Evolutionary conservation across 2,888 invertebrate species (phyloP).

Genomic region (Hypercompe scribonia): DNA sequence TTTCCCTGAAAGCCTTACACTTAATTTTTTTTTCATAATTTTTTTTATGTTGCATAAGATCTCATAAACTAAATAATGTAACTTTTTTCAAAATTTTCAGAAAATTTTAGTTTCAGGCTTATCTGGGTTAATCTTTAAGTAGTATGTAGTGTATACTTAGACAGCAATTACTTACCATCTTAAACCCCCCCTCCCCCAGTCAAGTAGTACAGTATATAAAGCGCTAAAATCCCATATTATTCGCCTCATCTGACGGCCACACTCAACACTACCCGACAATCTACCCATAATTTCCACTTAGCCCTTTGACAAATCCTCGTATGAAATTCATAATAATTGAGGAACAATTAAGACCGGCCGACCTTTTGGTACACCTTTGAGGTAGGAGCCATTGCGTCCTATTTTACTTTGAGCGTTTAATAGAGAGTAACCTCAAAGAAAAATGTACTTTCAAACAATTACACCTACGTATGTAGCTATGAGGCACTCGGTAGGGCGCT

Average conservation of each 20-base stretch:
- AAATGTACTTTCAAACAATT: conserved; percentile 86
- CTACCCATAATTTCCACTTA: conserved; percentile 47
- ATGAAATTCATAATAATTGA: conserved; percentile 83
- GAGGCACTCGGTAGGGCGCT: conserved; percentile 79
- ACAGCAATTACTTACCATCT: not conserved
- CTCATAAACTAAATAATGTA: no score
- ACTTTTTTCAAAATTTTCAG: no score
- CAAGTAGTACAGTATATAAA: conserved; percentile 3
- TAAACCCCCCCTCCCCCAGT: not conserved
- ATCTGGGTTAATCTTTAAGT: no score
- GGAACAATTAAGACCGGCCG: conserved; percentile 80
- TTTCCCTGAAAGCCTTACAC: no score
- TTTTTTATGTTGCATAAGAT: no score
- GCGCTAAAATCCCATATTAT: conserved; percentile 5
- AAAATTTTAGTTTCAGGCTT: no score
- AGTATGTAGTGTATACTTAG: not conserved
- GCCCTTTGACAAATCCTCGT: conserved; percentile 70
- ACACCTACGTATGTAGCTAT: conserved; percentile 84
- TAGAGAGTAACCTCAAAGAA: conserved; percentile 87
- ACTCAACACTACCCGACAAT: conserved; percentile 27
- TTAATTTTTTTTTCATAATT: no score
- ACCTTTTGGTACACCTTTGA: conserved; percentile 81
- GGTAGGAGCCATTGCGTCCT: conserved; percentile 77
- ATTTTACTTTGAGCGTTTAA: conserved; percentile 84
- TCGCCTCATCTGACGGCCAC: conserved; percentile 26